These are phyloP conservation scores for Hyaena hyaena DNA, from an alignment of 2,113 vertebrate species.

Conservation along the genomic window DNA sequence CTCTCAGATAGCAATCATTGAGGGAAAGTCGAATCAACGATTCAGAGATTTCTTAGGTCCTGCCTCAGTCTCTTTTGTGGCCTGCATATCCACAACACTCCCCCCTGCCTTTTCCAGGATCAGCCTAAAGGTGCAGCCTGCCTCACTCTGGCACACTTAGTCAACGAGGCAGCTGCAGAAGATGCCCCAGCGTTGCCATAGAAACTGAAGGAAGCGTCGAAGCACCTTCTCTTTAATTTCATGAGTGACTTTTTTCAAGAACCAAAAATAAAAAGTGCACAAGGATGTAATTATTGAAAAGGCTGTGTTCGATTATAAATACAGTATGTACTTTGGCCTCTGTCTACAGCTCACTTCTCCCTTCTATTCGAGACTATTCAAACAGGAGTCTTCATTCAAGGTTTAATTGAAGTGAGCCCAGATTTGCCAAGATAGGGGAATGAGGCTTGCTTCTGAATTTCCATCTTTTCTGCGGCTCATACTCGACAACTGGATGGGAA, in stretches of 20 bases:
- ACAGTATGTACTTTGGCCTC: conserved; percentile 69
- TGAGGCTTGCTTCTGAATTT: not conserved
- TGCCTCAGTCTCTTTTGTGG: not conserved
- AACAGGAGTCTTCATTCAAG: not conserved
- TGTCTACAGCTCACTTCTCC: not conserved
- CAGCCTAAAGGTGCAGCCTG: not conserved
- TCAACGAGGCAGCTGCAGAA: conserved; percentile 56
- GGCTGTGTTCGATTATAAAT: conserved; percentile 67
- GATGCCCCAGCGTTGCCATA: conserved; percentile 72
- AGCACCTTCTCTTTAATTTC: conserved; percentile 78
- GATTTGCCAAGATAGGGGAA: not conserved
- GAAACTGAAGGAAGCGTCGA: conserved; percentile 61
- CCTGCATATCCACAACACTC: rapidly evolving
- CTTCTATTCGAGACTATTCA: conserved; percentile 27
- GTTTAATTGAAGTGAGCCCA: conserved; percentile 18
- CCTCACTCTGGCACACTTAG: not conserved
- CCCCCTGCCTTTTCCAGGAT: not conserved
- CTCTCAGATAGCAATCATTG: not conserved
- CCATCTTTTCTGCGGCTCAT: not conserved
- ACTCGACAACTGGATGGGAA: not conserved
- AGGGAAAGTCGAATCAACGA: not conserved
- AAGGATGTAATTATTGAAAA: conserved; percentile 79
- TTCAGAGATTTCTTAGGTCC: not conserved
- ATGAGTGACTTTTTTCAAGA: conserved; percentile 74
- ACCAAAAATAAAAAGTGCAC: conserved; percentile 79